A percentile compares a stretch with the other conserved stretches of the same genome.
These are phyloP conservation scores for Acromyrmex charruanus DNA, from an alignment of 1,140 invertebrate species.

Conservation along the genomic window DNA sequence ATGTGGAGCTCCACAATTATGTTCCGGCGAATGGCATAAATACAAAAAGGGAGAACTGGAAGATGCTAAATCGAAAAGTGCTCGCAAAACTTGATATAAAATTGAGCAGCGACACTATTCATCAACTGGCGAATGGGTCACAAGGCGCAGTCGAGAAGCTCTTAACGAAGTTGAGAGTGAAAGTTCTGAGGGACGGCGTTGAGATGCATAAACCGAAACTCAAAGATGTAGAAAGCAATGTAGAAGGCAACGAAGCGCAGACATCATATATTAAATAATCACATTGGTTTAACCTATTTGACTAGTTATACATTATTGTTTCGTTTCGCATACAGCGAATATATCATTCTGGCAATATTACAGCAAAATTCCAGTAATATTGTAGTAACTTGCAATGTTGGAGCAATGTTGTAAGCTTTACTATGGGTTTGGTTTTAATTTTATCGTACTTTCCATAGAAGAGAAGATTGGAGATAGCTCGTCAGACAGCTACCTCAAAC, in stretches of 20 bases:
- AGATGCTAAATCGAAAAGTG: slow-evolving; percentile 90
- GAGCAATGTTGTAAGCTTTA: no score
- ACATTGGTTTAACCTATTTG: not conserved
- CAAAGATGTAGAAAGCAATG: not conserved
- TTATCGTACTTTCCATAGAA: not conserved
- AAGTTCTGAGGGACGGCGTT: slow-evolving; percentile 54
- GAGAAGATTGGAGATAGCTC: not conserved
- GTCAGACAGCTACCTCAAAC: not conserved
- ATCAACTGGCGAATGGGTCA: slow-evolving; percentile 87
- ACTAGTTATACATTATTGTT: not conserved
- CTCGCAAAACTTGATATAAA: slow-evolving; percentile 88
- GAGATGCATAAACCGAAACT: not conserved
- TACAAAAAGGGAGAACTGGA: slow-evolving; percentile 90
- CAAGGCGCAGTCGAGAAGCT: slow-evolving; percentile 88
- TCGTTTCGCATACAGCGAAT: not conserved
- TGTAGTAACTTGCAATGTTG: no score
- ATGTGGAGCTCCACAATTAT: slow-evolving; percentile 91
- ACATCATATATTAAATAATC: not conserved
- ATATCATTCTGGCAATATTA: no score
- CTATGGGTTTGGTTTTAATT: not conserved
- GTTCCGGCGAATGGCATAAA: slow-evolving; percentile 88
- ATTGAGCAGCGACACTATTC: slow-evolving; percentile 87
- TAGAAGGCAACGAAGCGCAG: not conserved
- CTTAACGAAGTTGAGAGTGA: slow-evolving; percentile 84
- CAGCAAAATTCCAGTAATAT: no score